These are phyloP conservation scores for Leptopilina myrica DNA, from an alignment of 2,888 invertebrate species.

Conservation along the genomic window DNA sequence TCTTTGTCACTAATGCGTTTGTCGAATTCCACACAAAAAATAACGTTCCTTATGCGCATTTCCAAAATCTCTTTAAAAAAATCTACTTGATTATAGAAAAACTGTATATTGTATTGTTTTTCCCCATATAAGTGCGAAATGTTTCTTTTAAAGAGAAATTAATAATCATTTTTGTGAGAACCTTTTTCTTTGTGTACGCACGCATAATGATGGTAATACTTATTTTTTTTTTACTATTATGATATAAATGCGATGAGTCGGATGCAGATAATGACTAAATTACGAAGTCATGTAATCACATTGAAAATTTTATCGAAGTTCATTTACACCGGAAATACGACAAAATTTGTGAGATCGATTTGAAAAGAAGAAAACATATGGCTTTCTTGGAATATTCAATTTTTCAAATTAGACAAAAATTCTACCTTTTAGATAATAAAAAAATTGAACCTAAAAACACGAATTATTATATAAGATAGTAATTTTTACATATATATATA, in stretches of 20 bases:
- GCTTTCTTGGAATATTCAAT: too few relatives aligned
- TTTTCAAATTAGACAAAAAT: too few relatives aligned
- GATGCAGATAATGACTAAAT: slow-evolving; percentile 18
- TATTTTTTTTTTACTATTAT: slow-evolving; percentile 5
- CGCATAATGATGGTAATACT: slow-evolving; percentile 3
- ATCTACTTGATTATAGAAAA: too few relatives aligned
- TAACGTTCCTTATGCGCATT: neutral
- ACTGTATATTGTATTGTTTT: too few relatives aligned
- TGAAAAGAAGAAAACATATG: neutral
- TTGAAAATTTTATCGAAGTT: slow-evolving; percentile 8
- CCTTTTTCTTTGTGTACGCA: neutral
- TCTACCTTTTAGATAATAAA: too few relatives aligned
- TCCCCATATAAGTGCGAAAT: too few relatives aligned
- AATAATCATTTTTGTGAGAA: too few relatives aligned
- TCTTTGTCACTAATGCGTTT: neutral
- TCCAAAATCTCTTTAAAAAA: neutral
- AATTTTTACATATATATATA: too few relatives aligned
- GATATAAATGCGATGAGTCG: slow-evolving; percentile 19
- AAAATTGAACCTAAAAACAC: too few relatives aligned
- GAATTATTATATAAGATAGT: too few relatives aligned
- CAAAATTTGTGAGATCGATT: neutral
- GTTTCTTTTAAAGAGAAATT: neutral
- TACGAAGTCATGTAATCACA: slow-evolving; percentile 25
- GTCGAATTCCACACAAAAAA: neutral
- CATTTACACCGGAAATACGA: slow-evolving; percentile 3